phyloP scores from a whole-genome alignment of 1,140 invertebrate genomes.

The Drosophila gunungcola region DNA sequence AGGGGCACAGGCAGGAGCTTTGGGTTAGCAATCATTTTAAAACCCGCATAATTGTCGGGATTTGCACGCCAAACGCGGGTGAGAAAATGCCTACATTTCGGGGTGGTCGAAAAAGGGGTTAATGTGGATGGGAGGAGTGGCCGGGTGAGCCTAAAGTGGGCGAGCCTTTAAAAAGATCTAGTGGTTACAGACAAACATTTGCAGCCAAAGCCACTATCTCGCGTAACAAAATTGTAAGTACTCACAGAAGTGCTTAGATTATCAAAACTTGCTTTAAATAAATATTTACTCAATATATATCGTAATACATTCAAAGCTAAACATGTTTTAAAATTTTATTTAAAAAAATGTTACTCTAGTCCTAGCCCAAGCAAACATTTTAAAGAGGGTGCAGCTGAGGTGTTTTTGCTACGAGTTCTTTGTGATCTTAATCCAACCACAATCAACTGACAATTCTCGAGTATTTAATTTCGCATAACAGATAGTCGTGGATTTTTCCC shows the following conservation, averaged over 20 bases:
- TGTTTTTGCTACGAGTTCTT: not conserved
- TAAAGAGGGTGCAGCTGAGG: not conserved
- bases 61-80: constrained; percentile 67
- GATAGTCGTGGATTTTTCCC: constrained; percentile 12
- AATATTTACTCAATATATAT: too few species aligned
- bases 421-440: constrained; percentile 22
- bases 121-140: constrained; percentile 33
- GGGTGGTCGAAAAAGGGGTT: constrained; percentile 31
- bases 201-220: too few species aligned
- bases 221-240: not conserved
- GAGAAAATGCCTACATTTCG: constrained; percentile 3
- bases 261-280: too few species aligned
- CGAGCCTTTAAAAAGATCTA: constrained; percentile 7
- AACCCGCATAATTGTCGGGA: constrained; percentile 82
- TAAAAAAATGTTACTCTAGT: too few species aligned
- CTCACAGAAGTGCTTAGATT: too few species aligned
- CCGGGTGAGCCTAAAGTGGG: constrained; percentile 17
- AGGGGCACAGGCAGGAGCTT: constrained; percentile 45
- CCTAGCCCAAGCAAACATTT: not conserved
- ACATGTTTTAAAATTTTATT: too few species aligned
- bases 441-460: constrained; percentile 64
- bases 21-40: constrained; percentile 73
- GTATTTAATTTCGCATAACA: constrained; percentile 57
- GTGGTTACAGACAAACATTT: not conserved
- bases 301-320: too few species aligned